Conservation (phyloP, 2,888 invertebrate species). For the Microctonus aethiopoides region DNA sequence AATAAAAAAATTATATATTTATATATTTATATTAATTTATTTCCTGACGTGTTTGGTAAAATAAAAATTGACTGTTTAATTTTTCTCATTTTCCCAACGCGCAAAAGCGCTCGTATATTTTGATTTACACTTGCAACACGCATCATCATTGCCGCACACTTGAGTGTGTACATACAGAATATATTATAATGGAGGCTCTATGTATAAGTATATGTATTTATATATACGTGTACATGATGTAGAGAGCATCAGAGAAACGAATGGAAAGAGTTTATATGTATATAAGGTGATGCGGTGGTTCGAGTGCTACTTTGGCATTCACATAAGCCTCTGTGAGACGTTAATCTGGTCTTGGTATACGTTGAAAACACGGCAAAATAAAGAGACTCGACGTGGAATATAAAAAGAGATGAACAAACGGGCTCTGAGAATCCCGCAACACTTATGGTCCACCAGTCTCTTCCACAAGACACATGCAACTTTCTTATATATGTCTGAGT, state of each 20-base stretch:
- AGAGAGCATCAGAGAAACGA: not conserved
- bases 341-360: conserved; percentile 25
- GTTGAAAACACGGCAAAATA: not conserved
- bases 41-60: not conserved
- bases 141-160: not conserved
- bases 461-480: conserved; percentile 35
- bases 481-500: not conserved
- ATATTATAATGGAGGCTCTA: not conserved
- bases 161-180: too few species aligned
- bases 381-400: not conserved
- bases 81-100: not conserved
- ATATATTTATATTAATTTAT: not conserved
- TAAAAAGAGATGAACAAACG: conserved; percentile 18
- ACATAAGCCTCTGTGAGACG: conserved; percentile 21
- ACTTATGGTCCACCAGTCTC: conserved; percentile 2
- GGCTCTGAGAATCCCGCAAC: conserved; percentile 35
- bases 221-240: too few species aligned
- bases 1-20: too few species aligned
- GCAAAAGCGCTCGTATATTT: not conserved
- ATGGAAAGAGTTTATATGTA: not conserved
- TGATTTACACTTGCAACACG: not conserved
- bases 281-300: not conserved
- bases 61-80: not conserved
- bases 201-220: too few species aligned
- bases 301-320: conserved; percentile 25